These are phyloP conservation scores for Trypoxylus dichotomus DNA, from an alignment of 1,140 invertebrate genomes.

Conservation along the genomic window DNA sequence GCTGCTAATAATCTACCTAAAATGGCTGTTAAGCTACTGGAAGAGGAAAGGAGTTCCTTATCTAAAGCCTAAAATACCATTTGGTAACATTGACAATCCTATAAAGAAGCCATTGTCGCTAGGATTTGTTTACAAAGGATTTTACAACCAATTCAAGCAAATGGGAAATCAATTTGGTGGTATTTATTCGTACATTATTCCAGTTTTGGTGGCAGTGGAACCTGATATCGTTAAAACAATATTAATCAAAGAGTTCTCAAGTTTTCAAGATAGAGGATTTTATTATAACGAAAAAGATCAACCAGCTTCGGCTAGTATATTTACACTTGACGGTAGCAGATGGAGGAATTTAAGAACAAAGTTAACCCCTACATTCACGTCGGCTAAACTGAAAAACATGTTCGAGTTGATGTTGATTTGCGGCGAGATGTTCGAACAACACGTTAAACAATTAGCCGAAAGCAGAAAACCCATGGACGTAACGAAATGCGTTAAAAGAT, in stretches of 20 bases:
- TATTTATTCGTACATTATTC: constrained; percentile 30
- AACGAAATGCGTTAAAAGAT: background rate
- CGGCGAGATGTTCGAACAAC: constrained; percentile 51
- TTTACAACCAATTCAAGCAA: constrained; percentile 30
- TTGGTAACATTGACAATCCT: background rate
- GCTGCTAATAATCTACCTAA: background rate
- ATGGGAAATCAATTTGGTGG: constrained; percentile 30
- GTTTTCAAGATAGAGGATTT: constrained; percentile 54
- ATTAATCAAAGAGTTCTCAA: constrained; percentile 55
- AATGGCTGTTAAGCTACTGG: background rate
- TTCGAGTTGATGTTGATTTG: constrained; percentile 42
- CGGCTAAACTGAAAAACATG: constrained; percentile 56
- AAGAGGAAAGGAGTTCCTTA: background rate
- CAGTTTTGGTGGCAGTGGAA: constrained; percentile 49
- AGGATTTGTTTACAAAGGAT: constrained; percentile 2
- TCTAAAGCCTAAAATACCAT: background rate
- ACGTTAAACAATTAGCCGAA: constrained; percentile 38
- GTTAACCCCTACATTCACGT: constrained; percentile 57
- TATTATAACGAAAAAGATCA: constrained; percentile 54
- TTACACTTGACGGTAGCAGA: constrained; percentile 52
- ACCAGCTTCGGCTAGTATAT: constrained; percentile 55
- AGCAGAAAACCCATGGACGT: constrained; percentile 36
- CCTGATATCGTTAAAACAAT: constrained; percentile 55
- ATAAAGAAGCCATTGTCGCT: background rate
- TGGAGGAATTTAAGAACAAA: constrained; percentile 56